These are phyloP conservation scores for Conopomorpha cramerella DNA, from an alignment of 1,140 invertebrate genomes.

Conservation along the genomic window DNA sequence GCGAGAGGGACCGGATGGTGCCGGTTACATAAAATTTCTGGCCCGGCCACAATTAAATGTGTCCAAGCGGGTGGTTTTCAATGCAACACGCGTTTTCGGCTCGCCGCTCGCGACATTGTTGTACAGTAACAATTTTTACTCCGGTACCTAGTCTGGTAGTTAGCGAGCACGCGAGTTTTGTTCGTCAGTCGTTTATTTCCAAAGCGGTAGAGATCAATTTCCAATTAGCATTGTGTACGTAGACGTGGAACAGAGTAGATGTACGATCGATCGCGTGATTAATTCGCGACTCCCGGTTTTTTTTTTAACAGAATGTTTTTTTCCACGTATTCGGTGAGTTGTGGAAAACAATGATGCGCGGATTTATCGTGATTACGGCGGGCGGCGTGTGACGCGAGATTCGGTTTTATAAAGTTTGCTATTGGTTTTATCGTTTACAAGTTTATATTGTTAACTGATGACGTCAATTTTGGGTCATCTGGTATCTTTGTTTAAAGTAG, in stretches of 20 bases:
- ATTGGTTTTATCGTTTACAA: too few species aligned
- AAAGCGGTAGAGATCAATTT: neutral
- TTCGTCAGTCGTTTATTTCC: neutral
- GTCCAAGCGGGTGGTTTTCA: slow-evolving; percentile 18
- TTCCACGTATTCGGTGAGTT: too few species aligned
- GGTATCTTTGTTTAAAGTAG: too few species aligned
- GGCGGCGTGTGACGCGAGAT: too few species aligned
- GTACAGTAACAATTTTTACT: neutral
- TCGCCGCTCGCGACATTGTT: slow-evolving; percentile 8
- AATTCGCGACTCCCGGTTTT: too few species aligned
- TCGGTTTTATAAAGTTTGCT: too few species aligned
- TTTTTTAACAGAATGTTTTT: too few species aligned
- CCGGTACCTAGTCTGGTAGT: neutral
- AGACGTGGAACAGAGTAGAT: neutral
- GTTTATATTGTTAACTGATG: too few species aligned
- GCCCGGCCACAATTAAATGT: neutral
- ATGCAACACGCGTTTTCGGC: slow-evolving; percentile 16
- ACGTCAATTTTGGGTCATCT: too few species aligned
- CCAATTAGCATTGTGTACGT: neutral
- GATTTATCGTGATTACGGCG: too few species aligned
- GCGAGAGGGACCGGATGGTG: too few species aligned
- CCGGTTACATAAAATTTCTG: neutral
- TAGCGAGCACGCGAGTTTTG: neutral
- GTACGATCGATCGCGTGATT: neutral
- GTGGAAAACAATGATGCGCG: too few species aligned